A percentile compares a stretch with the other conserved stretches of the same genome.
Conservation (phyloP, 2,888 invertebrate species). For the Gnatocerus cornutus region DNA sequence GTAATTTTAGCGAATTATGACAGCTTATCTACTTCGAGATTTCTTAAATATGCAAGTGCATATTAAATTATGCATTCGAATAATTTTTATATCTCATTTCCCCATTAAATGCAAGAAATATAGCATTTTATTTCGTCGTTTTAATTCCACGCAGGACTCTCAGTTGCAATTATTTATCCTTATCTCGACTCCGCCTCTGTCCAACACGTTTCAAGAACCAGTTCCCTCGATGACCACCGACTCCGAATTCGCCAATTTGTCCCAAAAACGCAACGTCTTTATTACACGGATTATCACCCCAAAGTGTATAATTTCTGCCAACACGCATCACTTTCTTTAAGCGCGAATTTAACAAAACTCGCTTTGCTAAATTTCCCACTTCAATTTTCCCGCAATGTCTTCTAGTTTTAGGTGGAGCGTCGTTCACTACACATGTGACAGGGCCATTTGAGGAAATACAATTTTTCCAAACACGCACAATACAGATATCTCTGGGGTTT, state of each 20-base stretch:
- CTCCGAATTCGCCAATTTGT: conserved; percentile 4
- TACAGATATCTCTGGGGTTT: conserved; percentile 56
- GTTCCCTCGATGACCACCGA: conserved; percentile 43
- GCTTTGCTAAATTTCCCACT: conserved; percentile 51
- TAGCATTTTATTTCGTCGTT: conserved; percentile 57
- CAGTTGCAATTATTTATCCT: conserved; percentile 58
- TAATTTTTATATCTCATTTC: conserved; percentile 63
- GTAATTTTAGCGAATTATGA: conserved; percentile 62
- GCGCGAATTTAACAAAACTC: conserved; percentile 43
- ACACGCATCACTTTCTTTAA: too few relatives aligned
- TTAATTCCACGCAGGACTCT: conserved; percentile 54
- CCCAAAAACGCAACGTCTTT: conserved; percentile 20
- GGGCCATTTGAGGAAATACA: conserved; percentile 59
- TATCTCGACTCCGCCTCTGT: conserved; percentile 57
- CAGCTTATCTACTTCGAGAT: conserved; percentile 49
- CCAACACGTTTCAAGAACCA: conserved; percentile 48
- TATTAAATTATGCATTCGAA: conserved; percentile 59
- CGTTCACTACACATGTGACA: conserved; percentile 59
- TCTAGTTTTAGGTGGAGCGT: conserved; percentile 45
- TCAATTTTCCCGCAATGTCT: conserved; percentile 52
- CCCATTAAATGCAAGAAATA: conserved; percentile 62
- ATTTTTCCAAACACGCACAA: conserved; percentile 63
- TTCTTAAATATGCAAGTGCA: conserved; percentile 50
- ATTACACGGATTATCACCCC: conserved; percentile 1
- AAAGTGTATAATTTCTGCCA: background rate